Base-by-base conservation (phyloP, 2,888 invertebrate genomes). In the Epicampocera succincta region DNA sequence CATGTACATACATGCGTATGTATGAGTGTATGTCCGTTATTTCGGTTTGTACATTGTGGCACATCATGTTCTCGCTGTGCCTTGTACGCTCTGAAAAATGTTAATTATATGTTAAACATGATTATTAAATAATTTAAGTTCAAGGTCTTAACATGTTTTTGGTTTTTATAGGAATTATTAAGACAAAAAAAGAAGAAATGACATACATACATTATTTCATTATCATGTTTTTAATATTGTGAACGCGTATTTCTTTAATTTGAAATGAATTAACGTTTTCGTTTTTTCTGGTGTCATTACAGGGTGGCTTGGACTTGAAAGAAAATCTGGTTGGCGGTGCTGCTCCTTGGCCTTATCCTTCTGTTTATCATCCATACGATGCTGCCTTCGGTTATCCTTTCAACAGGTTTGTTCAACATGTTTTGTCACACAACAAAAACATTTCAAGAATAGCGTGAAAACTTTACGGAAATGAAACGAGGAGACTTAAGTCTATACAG, bases 311-410 rank as follows among this genome's bases (percentile, higher is more conserved):
- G 86, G 97, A 97, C 90, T 92, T 97, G 87, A 97, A 97, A 92
- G 97, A 97, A 91, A 97, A 96, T 90, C 92, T 97, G 84, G 95
- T 96, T 65, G 96, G 95, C 65, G 92, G 92, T 66, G 96, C 95
- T 74, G 95, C 96, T 78, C 94, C 95, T 78, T 97, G 97, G 97
- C 96, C 96, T 85, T 97, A 97, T 91, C 96, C 97, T 74, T 95
- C 96, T 52, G 96, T 97, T 85, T 97, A 97, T 92, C 97, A 98
- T 92, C 97, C 97, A 66, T 98, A 98, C 92, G 98, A 98, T 89
- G 95, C 97, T 80, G 96, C 97, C 79, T 96, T 98, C 90, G 96
- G 96, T 87, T 98, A 98, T 93, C 97, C 97, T 85, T 98, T 98
- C 92, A 97, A 97, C 92, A 97, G 97, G 97, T 97, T 92, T 97